Percentiles rank a stretch among this genome's conserved stretches.
These are phyloP conservation scores for Ptychoptera albimana DNA, from an alignment of 2,888 invertebrate species.

Conservation along the genomic window DNA sequence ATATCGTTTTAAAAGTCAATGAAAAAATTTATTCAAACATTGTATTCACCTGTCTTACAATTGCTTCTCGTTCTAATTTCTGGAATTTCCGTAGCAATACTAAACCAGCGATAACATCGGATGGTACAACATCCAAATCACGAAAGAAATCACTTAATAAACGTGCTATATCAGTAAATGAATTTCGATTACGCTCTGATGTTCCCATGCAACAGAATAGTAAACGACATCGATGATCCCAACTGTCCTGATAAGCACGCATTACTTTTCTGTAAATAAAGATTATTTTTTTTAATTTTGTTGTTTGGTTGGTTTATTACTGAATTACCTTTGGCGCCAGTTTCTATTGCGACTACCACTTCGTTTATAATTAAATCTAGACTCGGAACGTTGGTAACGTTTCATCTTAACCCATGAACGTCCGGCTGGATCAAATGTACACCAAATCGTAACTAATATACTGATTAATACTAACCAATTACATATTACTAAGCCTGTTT, in stretches of 20 bases:
- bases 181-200: slow-evolving; percentile 60
- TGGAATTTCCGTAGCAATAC: slow-evolving; percentile 66
- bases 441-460: slow-evolving; percentile 64
- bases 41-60: slow-evolving; percentile 44
- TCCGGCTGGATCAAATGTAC: slow-evolving; percentile 76
- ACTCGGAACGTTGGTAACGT: slow-evolving; percentile 62
- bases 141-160: slow-evolving; percentile 74
- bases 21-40: background rate
- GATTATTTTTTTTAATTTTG: slow-evolving; percentile 2
- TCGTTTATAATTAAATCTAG: slow-evolving; percentile 56
- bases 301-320: slow-evolving; percentile 25
- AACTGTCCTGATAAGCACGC: slow-evolving; percentile 72
- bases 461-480: slow-evolving; percentile 60
- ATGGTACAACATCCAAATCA: slow-evolving; percentile 75
- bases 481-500: slow-evolving; percentile 55
- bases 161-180: slow-evolving; percentile 70
- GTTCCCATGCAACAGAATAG: slow-evolving; percentile 70
- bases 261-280: slow-evolving; percentile 56
- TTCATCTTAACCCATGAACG: slow-evolving; percentile 84
- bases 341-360: slow-evolving; percentile 63
- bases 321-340: slow-evolving; percentile 60
- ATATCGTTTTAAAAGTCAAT: background rate
- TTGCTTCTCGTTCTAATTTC: slow-evolving; percentile 57
- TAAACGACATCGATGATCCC: slow-evolving; percentile 68
- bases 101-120: slow-evolving; percentile 72